Conservation (phyloP, 2,888 invertebrate genomes). For the Buathra laborator region DNA sequence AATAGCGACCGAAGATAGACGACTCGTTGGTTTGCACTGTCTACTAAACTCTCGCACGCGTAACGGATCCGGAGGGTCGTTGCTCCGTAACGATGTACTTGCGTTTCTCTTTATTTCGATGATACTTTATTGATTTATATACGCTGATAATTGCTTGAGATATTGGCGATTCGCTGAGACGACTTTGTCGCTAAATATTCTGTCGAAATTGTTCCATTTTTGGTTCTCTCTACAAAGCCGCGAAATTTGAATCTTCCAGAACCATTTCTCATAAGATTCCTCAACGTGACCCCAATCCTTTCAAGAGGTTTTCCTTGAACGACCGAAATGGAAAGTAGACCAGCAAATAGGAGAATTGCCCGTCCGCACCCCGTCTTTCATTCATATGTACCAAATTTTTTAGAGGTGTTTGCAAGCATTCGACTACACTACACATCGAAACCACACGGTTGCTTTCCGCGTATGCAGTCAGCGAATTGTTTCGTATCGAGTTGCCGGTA, state of each 20-base stretch:
- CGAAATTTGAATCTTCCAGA: conserved; percentile 12
- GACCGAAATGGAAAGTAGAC: neutral
- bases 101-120: conserved; percentile 10
- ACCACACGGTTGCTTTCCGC: neutral
- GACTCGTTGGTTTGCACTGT: conserved; percentile 67
- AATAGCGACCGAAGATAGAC: conserved; percentile 77
- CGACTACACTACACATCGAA: neutral
- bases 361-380: neutral
- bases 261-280: neutral
- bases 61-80: conserved; percentile 74
- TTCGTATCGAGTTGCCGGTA: conserved; percentile 59
- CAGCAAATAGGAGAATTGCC: neutral
- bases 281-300: neutral
- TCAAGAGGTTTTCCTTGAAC: neutral
- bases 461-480: conserved; percentile 1
- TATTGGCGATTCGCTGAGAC: neutral
- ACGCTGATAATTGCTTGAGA: neutral
- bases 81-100: conserved; percentile 67
- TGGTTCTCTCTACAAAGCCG: neutral
- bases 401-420: neutral
- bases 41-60: conserved; percentile 57
- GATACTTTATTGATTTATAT: neutral
- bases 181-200: neutral
- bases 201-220: too few species aligned
- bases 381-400: neutral